Evolutionary conservation across 1,140 invertebrate genomes (phyloP), one percentile per base, ranked within the genome.

Genomic region (Heliconius melpomene): DNA sequence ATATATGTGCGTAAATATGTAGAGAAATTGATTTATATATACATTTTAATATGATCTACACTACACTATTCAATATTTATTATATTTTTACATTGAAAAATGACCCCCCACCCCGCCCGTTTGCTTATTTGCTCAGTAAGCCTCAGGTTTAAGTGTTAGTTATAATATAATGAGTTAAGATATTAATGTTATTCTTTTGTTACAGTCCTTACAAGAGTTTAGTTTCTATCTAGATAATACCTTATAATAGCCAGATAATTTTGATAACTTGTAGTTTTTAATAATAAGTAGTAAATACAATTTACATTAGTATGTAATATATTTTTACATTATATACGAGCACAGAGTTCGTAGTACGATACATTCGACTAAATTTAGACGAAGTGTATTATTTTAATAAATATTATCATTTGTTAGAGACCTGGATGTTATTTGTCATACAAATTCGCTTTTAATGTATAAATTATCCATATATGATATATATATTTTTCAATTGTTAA

Each of bases 11-110:
- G 86, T 90, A 84, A 82, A 80, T 70, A 82, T 78, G 16, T 78
- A 80, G 81, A 77, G 71, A 82, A 86, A 84, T 82, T 83, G 84
- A 87, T 88, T 82, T 84, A 80, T 88, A 88, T 88, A 76, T 88
- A 88, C 86, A 87, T 80, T 72, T 75, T 75, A 77, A 80, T 81
- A 83, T 73, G 79, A 72, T 80, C 79, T 80, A 83, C 54, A 74
- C 60, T 77, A 81, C 20, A 60, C n/a, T 60, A 23, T 60, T 60
- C 11, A 23, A 23, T 79, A 72, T 77, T 73, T 75, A 80, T 77
- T 83, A 83, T 79, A 72, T 77, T 81, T 74, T 77, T 83, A 83
- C 82, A 83, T 72, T 52, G 50, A 72, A 71, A 32, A 20, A 11
- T 54, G 52, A n/a, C 71, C 77, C 71, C 3, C 70, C 32, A 7